Conservation (phyloP, 2,797 vertebrate genomes). For the Morelia viridis region DNA sequence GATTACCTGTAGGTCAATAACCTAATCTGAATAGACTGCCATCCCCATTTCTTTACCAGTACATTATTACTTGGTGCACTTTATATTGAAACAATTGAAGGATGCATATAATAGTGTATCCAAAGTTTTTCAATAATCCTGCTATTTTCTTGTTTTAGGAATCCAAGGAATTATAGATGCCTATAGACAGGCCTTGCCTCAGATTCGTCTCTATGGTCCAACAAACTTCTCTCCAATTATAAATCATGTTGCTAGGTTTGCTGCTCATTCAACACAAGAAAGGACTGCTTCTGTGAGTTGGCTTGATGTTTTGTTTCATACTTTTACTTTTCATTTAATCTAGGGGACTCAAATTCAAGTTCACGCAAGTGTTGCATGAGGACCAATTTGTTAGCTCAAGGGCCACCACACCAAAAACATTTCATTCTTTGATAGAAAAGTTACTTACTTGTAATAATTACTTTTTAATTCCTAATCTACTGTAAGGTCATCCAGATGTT, state of each 20-base stretch:
- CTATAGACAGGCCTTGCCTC: slow-evolving; percentile 82
- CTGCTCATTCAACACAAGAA: slow-evolving; percentile 72
- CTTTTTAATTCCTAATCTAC: background rate
- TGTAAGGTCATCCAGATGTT: background rate
- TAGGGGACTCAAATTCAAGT: background rate
- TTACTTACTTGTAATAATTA: background rate
- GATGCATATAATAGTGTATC: background rate
- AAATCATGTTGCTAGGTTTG: slow-evolving; percentile 85
- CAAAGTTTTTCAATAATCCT: background rate
- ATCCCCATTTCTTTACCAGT: background rate
- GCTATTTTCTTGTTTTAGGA: slow-evolving; percentile 70
- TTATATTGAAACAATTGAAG: background rate
- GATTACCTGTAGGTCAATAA: background rate
- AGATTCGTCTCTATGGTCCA: slow-evolving; percentile 87
- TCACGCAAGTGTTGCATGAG: background rate
- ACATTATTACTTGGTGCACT: background rate
- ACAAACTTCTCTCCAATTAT: slow-evolving; percentile 95
- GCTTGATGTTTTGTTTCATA: background rate
- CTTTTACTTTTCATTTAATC: background rate
- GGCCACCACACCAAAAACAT: background rate
- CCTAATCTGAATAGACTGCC: background rate
- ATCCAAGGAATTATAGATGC: slow-evolving; percentile 88
- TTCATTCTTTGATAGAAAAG: background rate
- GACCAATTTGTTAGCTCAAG: background rate
- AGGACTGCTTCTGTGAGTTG: slow-evolving; percentile 81